phyloP scores from a whole-genome alignment of 53 echinoderm and acorn worm species.

The Paracentrotus lividus region DNA sequence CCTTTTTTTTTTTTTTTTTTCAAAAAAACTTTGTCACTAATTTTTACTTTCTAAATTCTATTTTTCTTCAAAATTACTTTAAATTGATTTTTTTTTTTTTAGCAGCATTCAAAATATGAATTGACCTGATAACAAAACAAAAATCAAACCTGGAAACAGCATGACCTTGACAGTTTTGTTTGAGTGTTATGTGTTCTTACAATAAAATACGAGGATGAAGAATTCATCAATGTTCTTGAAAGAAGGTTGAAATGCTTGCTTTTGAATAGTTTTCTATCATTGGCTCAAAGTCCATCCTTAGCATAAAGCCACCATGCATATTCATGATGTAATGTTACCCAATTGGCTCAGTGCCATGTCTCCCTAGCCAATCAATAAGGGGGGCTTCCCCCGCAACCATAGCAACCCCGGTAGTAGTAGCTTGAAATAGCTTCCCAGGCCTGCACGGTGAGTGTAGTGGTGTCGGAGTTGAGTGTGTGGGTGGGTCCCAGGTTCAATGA shows the following conservation, averaged over 20 bases:
- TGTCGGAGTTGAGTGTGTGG: constrained; percentile 54
- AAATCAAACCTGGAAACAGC: background rate
- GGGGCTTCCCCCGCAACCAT: constrained; percentile 59
- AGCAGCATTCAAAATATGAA: background rate
- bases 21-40: background rate
- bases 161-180: background rate
- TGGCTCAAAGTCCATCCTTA: constrained; percentile 53
- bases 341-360: constrained; percentile 55
- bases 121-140: background rate
- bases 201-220: background rate
- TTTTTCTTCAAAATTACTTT: background rate
- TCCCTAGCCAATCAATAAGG: constrained; percentile 20
- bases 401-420: constrained; percentile 38
- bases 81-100: background rate
- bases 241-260: constrained; percentile 6
- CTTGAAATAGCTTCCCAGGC: constrained; percentile 47
- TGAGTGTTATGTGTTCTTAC: background rate
- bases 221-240: background rate
- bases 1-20: background rate
- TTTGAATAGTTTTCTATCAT: constrained; percentile 25
- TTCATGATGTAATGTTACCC: constrained; percentile 39
- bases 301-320: constrained; percentile 46
- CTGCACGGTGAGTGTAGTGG: constrained; percentile 56
- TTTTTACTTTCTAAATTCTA: background rate
- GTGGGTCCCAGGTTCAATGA: constrained; percentile 64